phyloP scores from a whole-genome alignment of 1,140 invertebrate species.

The Fopius arisanus region DNA sequence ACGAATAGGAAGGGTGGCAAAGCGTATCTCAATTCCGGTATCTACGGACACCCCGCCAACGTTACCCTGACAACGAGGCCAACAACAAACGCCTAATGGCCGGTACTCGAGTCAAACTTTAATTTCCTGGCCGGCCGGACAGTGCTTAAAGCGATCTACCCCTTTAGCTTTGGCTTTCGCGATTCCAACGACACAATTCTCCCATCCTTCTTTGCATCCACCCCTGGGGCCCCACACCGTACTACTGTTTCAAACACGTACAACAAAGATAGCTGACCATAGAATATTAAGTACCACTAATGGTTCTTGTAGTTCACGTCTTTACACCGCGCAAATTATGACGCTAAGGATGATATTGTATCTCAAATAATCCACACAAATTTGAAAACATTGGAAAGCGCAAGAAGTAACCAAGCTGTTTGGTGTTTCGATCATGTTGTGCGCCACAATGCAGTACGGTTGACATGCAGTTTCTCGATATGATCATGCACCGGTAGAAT shows the following conservation, averaged over 20 bases:
- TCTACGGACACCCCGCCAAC: constrained; percentile 46
- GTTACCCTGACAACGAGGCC: constrained; percentile 59
- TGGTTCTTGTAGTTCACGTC: neutral
- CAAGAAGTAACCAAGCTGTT: too few relatives aligned
- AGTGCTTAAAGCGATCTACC: constrained; percentile 48
- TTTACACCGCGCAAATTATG: neutral
- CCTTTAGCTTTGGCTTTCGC: constrained; percentile 4
- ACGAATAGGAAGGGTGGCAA: constrained; percentile 18
- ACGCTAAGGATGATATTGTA: neutral
- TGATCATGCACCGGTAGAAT: neutral
- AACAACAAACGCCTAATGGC: constrained; percentile 64
- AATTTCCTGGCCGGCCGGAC: constrained; percentile 60
- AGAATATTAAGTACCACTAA: constrained; percentile 29
- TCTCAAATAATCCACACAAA: too few relatives aligned
- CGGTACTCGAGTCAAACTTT: constrained; percentile 60
- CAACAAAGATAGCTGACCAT: constrained; percentile 20
- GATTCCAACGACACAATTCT: neutral
- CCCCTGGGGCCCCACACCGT: neutral
- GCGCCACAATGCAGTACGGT: neutral
- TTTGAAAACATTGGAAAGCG: too few relatives aligned
- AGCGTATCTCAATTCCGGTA: constrained; percentile 60
- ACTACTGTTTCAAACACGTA: neutral
- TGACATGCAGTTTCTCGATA: neutral
- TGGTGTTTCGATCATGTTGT: too few relatives aligned
- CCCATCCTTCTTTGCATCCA: neutral